Percentiles rank a stretch among this genome's conserved stretches.
Conservation (phyloP, 2,888 invertebrate genomes). For the Gandaritis pyraliata region DNA sequence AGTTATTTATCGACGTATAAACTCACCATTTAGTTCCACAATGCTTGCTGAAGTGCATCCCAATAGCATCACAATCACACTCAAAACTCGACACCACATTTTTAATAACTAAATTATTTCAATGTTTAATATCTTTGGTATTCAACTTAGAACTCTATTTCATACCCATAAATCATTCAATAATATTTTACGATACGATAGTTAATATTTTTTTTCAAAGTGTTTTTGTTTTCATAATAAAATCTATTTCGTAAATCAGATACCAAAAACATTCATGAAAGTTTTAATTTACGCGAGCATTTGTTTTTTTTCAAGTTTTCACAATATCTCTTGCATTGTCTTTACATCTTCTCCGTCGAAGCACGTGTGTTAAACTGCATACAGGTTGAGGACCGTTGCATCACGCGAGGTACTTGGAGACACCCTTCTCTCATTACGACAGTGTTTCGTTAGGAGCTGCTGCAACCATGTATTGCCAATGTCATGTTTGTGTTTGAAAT, state of each 20-base stretch:
- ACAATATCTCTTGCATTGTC: not conserved
- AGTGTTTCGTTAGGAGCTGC: constrained; percentile 28
- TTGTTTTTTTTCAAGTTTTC: not conserved
- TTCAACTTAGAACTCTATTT: too few relatives aligned
- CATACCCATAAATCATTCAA: too few relatives aligned
- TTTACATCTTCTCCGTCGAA: not conserved
- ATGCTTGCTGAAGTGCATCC: constrained; percentile 42
- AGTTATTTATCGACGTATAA: too few relatives aligned
- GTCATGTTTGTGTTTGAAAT: constrained; percentile 20
- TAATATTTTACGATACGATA: too few relatives aligned
- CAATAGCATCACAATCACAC: constrained; percentile 40
- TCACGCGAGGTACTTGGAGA: constrained; percentile 21
- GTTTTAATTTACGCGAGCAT: too few relatives aligned
- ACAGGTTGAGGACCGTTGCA: constrained; percentile 22
- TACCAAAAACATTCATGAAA: too few relatives aligned
- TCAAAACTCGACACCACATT: constrained; percentile 42
- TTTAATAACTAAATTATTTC: not conserved
- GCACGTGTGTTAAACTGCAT: constrained; percentile 25
- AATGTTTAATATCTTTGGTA: too few relatives aligned
- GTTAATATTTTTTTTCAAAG: too few relatives aligned
- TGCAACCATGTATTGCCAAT: constrained; percentile 30
- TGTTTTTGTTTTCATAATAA: too few relatives aligned
- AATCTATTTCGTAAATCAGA: too few relatives aligned
- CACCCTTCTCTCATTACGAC: constrained; percentile 35
- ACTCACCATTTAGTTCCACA: constrained; percentile 53